Evolutionary conservation across 2,888 invertebrate species (phyloP).

Genomic region (Plebejus anna): DNA sequence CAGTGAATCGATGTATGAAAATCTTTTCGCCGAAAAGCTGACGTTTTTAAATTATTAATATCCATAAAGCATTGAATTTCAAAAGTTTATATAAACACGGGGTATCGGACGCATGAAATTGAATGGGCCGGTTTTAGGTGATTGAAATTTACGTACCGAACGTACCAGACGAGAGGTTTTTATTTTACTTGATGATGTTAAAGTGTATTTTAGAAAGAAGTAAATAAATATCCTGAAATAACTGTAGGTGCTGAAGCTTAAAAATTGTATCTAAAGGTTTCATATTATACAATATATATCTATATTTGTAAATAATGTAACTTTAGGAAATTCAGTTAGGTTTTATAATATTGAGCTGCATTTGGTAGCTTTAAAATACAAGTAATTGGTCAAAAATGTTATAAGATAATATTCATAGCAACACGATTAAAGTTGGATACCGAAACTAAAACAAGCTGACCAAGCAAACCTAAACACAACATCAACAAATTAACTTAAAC

Average conservation of each 20-base stretch:
- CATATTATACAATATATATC: too few species aligned
- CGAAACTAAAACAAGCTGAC: background rate
- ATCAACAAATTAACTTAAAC: slow-evolving; percentile 24
- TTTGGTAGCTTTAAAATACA: too few species aligned
- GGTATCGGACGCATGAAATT: slow-evolving; percentile 35
- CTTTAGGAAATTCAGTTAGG: too few species aligned
- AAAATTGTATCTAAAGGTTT: too few species aligned
- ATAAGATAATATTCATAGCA: background rate
- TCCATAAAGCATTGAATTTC: slow-evolving; percentile 13
- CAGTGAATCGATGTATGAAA: background rate
- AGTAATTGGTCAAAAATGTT: background rate
- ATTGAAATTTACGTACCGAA: slow-evolving; percentile 38
- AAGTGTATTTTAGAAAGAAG: background rate
- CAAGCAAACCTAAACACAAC: slow-evolving; percentile 2
- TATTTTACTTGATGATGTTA: background rate
- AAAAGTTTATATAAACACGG: slow-evolving; percentile 25
- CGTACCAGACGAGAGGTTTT: slow-evolving; percentile 23
- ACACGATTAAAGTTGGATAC: background rate
- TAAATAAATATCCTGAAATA: background rate
- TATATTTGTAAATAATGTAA: too few species aligned
- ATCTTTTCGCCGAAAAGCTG: background rate
- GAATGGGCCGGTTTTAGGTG: slow-evolving; percentile 43
- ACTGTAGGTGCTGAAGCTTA: background rate
- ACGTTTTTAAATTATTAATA: slow-evolving; percentile 18
- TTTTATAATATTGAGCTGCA: too few species aligned